Percentiles rank a stretch among this genome's conserved stretches.
These are phyloP conservation scores for Eupithecia inturbata DNA, from an alignment of 2,888 invertebrate genomes.

Conservation along the genomic window DNA sequence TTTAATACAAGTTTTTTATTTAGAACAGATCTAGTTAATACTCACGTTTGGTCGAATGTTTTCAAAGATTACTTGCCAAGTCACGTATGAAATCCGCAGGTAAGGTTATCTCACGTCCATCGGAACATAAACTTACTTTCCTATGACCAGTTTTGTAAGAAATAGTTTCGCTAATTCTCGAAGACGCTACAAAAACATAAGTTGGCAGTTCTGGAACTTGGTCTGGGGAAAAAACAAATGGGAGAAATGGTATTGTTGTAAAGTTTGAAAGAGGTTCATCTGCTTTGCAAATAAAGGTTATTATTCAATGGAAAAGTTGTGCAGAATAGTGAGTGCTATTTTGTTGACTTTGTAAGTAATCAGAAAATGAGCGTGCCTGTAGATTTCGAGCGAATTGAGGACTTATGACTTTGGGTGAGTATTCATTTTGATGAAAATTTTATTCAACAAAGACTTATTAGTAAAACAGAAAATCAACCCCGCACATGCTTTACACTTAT, in stretches of 20 bases:
- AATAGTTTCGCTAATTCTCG: constrained; percentile 38
- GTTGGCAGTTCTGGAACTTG: constrained; percentile 44
- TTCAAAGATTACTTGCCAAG: constrained; percentile 7
- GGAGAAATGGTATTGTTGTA: constrained; percentile 41
- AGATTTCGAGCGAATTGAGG: neutral
- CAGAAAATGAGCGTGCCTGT: neutral
- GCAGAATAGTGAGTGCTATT: constrained; percentile 21
- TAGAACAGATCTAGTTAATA: neutral
- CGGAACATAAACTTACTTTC: constrained; percentile 33
- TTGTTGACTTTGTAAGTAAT: constrained; percentile 27
- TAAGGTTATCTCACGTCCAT: constrained; percentile 20
- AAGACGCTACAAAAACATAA: constrained; percentile 39
- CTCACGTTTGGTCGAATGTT: neutral
- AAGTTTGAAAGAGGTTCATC: constrained; percentile 33
- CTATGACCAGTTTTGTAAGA: constrained; percentile 34
- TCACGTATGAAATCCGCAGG: constrained; percentile 21
- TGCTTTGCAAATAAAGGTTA: constrained; percentile 30
- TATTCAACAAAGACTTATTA: neutral
- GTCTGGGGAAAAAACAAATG: constrained; percentile 37
- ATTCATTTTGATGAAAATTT: neutral
- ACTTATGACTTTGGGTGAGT: neutral
- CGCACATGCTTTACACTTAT: no score
- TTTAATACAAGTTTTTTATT: constrained; percentile 6
- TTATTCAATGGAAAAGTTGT: constrained; percentile 33
- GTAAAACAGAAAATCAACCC: neutral